Evolutionary conservation across 64 coral and sea anemone species (phyloP).

Genomic region (Porites australiensis): DNA sequence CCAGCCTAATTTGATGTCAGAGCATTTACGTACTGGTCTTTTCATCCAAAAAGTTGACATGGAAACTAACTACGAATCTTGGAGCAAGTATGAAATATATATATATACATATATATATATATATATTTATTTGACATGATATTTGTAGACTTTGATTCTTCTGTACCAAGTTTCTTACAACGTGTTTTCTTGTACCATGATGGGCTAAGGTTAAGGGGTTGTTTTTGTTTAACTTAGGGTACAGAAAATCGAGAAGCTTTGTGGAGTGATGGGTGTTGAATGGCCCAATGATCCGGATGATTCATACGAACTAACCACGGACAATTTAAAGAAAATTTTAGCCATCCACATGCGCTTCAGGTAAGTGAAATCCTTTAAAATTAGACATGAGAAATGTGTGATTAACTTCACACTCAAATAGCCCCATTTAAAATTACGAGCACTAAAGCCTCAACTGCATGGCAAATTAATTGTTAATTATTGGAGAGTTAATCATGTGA

Average conservation of each 20-base stretch:
- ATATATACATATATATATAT: no score
- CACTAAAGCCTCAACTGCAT: no score
- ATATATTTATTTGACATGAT: no score
- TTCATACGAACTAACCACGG: conserved; percentile 72
- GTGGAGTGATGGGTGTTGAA: conserved; percentile 57
- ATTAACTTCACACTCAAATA: no score
- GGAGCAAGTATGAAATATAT: conserved; percentile 58
- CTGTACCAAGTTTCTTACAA: no score
- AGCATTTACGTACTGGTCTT: conserved; percentile 34
- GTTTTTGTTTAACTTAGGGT: not conserved
- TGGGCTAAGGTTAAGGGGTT: no score
- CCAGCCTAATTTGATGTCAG: conserved; percentile 64
- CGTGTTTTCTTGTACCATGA: no score
- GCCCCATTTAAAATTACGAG: no score
- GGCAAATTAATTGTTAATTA: no score
- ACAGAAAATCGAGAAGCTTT: conserved; percentile 54
- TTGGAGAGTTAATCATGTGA: no score
- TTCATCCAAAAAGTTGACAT: conserved; percentile 62
- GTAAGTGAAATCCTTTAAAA: not conserved
- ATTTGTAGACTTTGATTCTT: no score
- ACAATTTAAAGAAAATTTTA: conserved; percentile 82
- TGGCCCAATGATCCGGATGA: conserved; percentile 56
- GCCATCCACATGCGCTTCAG: conserved; percentile 85
- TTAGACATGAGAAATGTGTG: no score
- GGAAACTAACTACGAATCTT: conserved; percentile 13